phyloP scores from a whole-genome alignment of 2,113 vertebrate species.

The Carassius carassius region DNA sequence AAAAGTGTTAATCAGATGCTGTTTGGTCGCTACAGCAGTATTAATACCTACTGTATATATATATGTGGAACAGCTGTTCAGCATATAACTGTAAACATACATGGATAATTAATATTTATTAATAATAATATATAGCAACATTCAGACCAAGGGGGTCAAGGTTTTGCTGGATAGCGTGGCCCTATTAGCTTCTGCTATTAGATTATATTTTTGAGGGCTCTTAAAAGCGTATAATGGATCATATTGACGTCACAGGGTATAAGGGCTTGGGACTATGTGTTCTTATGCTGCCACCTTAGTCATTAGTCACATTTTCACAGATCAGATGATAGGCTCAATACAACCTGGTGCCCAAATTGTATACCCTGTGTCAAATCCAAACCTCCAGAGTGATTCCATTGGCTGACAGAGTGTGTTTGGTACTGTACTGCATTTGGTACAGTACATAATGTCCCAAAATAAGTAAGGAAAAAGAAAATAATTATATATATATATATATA shows the following conservation, averaged over 20 bases:
- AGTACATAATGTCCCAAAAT: neutral
- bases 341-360: neutral
- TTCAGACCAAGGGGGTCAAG: neutral
- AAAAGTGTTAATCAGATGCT: neutral
- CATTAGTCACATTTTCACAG: neutral
- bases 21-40: neutral
- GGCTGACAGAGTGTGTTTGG: neutral
- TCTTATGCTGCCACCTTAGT: neutral
- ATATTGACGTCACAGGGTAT: neutral
- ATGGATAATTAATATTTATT: neutral
- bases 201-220: neutral
- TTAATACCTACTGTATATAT: neutral
- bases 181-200: neutral
- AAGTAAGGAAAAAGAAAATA: too few species aligned
- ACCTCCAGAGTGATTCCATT: neutral
- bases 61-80: neutral
- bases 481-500: too few species aligned
- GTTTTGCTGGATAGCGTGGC: neutral
- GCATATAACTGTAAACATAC: neutral
- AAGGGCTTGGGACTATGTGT: too few species aligned
- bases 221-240: neutral
- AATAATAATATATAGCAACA: neutral
- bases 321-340: neutral
- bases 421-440: neutral
- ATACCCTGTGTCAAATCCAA: neutral